These are phyloP conservation scores for Lingula anatina DNA, from an alignment of 2,888 invertebrate genomes.

Conservation along the genomic window DNA sequence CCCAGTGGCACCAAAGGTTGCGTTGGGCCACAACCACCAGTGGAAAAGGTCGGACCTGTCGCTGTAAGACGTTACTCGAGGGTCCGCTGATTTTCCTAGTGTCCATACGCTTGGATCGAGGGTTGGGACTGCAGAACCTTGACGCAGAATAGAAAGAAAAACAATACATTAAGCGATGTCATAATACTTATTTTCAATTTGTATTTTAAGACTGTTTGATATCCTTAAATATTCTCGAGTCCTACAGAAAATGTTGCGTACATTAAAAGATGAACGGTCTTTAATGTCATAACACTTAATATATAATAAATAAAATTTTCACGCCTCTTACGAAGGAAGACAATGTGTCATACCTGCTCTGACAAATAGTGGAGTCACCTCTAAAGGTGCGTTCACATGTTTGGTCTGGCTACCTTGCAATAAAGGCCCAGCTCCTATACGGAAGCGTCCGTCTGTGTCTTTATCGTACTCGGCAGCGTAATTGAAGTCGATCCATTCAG, in stretches of 20 bases:
- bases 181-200: too few relatives aligned
- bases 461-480: slow-evolving; percentile 3
- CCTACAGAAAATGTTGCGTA: too few relatives aligned
- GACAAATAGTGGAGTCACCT: slow-evolving; percentile 3
- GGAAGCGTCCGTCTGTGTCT: slow-evolving; percentile 3
- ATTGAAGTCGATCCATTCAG: slow-evolving; percentile 7
- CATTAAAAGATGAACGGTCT: too few relatives aligned
- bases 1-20: not conserved
- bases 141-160: too few relatives aligned
- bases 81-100: not conserved
- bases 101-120: slow-evolving; percentile 4
- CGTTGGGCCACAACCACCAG: slow-evolving; percentile 5
- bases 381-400: slow-evolving; percentile 2
- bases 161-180: too few relatives aligned
- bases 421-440: not conserved
- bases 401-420: not conserved
- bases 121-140: slow-evolving; percentile 1
- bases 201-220: too few relatives aligned
- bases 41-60: not conserved
- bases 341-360: slow-evolving; percentile 4
- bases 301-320: too few relatives aligned
- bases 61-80: slow-evolving; percentile 2
- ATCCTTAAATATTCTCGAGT: too few relatives aligned
- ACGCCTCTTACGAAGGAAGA: too few relatives aligned
- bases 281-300: too few relatives aligned